Conservation (phyloP, 2,888 invertebrate species). For the Papilio elwesi region DNA sequence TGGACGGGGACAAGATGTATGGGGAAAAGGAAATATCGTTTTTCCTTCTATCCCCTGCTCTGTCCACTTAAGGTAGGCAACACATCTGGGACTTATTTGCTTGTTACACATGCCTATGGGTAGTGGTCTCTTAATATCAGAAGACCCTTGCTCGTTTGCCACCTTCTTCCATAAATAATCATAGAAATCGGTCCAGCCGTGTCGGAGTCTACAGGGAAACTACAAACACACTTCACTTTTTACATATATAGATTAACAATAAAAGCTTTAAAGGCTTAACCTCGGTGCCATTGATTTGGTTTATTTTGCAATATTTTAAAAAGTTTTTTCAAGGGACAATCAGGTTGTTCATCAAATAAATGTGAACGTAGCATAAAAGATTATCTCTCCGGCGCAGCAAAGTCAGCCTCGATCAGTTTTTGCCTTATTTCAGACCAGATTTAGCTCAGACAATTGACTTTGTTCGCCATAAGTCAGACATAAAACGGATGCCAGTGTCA, state of each 20-base stretch:
- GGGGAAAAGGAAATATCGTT: too few relatives aligned
- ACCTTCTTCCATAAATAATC: too few relatives aligned
- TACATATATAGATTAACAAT: neutral
- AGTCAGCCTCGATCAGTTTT: conserved; percentile 43
- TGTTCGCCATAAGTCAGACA: conserved; percentile 73
- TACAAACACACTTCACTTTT: neutral
- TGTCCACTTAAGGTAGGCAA: too few relatives aligned
- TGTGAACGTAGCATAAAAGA: conserved; percentile 29
- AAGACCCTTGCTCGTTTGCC: too few relatives aligned
- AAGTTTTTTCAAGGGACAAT: conserved; percentile 12
- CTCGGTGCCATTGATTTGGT: neutral
- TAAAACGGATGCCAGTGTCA: conserved; percentile 78
- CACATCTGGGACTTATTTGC: too few relatives aligned
- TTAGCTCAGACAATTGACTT: conserved; percentile 79
- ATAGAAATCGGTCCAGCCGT: too few relatives aligned
- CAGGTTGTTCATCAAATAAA: conserved; percentile 31
- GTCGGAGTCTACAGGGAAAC: too few relatives aligned
- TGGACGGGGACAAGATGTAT: too few relatives aligned
- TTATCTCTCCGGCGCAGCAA: conserved; percentile 15
- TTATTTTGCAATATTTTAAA: conserved; percentile 13
- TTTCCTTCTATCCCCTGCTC: too few relatives aligned
- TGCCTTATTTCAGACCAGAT: conserved; percentile 67
- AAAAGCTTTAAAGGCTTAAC: neutral
- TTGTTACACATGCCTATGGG: too few relatives aligned
- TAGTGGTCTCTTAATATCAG: too few relatives aligned